phyloP scores from a whole-genome alignment of 92 coral and sea anemone genomes.

The Palythoa caribaeorum region DNA sequence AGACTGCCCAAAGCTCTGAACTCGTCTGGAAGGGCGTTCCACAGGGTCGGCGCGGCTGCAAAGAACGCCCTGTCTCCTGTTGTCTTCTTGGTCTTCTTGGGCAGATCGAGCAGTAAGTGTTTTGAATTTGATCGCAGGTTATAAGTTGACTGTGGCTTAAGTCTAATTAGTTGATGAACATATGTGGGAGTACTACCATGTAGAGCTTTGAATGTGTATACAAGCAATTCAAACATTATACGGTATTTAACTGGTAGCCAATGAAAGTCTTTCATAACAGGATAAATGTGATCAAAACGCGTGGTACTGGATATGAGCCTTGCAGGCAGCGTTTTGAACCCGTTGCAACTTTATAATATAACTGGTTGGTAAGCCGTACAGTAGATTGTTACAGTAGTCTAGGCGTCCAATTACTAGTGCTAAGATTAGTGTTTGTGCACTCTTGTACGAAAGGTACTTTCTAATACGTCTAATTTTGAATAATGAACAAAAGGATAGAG shows the following conservation, averaged over 20 bases:
- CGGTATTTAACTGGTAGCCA: neutral
- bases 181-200: no score
- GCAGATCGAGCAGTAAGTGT: no score
- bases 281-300: neutral
- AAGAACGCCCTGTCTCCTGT: no score
- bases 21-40: constrained; percentile 42
- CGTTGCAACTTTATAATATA: neutral
- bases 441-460: neutral
- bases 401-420: neutral
- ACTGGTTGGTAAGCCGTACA: neutral
- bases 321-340: neutral
- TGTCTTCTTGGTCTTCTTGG: no score
- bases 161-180: no score
- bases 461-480: neutral
- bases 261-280: no score
- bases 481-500: neutral
- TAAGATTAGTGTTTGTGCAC: neutral
- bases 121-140: no score
- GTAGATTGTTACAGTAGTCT: neutral
- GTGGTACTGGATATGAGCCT: neutral
- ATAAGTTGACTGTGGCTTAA: no score
- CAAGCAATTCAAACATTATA: no score
- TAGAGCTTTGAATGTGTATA: no score
- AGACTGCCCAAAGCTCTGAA: constrained; percentile 39
- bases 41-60: constrained; percentile 1